These are phyloP conservation scores for Bruchidius siliquastri DNA, from an alignment of 2,888 invertebrate species.

Conservation along the genomic window DNA sequence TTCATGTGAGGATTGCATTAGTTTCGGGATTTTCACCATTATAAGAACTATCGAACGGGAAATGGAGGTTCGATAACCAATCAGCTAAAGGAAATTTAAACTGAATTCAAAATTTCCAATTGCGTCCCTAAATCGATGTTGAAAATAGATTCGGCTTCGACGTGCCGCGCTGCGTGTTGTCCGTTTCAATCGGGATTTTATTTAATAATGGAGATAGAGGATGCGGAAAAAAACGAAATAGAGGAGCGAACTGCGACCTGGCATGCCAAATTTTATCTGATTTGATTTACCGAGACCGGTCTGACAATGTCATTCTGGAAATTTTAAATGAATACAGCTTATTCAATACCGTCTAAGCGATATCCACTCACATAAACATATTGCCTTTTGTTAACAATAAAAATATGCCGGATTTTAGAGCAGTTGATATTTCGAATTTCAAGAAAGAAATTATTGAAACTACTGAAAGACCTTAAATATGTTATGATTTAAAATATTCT, in stretches of 20 bases:
- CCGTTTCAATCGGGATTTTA: slow-evolving; percentile 13
- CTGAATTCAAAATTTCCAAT: slow-evolving; percentile 21
- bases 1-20: not conserved
- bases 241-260: not conserved
- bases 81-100: slow-evolving; percentile 28
- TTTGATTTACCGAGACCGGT: slow-evolving; percentile 13
- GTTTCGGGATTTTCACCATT: not conserved
- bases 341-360: not conserved
- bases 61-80: slow-evolving; percentile 25
- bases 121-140: slow-evolving; percentile 13
- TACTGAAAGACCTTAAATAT: no score
- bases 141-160: slow-evolving; percentile 8
- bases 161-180: slow-evolving; percentile 8
- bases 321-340: not conserved
- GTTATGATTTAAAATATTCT: no score
- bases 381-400: no score
- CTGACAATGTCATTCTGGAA: not conserved
- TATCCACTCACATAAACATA: no score
- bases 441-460: no score
- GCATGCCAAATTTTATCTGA: slow-evolving; percentile 13
- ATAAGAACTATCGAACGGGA: slow-evolving; percentile 6
- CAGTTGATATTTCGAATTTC: no score
- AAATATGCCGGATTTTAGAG: no score
- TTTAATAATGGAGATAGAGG: slow-evolving; percentile 17
- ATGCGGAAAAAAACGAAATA: not conserved